These are phyloP conservation scores for Microcebus tavaratra DNA, from an alignment of 2,113 vertebrate genomes.

Conservation along the genomic window DNA sequence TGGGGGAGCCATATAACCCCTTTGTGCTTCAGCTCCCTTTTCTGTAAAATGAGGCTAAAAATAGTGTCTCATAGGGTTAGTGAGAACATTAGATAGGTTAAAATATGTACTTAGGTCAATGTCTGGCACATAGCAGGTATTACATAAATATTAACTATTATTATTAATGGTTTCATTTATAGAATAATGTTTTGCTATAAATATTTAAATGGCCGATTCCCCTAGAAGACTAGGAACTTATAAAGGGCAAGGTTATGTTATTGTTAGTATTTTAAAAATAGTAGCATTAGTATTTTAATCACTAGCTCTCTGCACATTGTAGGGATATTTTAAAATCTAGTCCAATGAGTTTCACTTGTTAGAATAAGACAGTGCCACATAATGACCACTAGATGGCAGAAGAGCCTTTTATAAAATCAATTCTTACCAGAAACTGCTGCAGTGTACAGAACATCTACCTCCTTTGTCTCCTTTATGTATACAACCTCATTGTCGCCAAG, in stretches of 20 bases:
- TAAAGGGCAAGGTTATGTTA: neutral
- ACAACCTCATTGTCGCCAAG: neutral
- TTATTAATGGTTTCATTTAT: conserved; percentile 10
- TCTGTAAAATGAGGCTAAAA: neutral
- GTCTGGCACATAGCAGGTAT: neutral
- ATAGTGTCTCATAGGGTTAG: neutral
- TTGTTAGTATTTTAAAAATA: neutral
- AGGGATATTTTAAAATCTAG: conserved; percentile 10
- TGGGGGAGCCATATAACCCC: neutral
- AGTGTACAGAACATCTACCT: neutral
- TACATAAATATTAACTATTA: conserved; percentile 17
- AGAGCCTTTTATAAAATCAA: conserved; percentile 66
- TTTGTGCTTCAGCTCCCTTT: neutral
- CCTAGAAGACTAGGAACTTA: neutral
- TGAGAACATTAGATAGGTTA: neutral
- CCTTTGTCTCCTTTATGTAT: conserved; percentile 67
- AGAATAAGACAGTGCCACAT: conserved; percentile 31
- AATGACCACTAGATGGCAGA: conserved; percentile 82
- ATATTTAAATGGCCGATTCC: neutral
- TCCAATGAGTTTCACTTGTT: neutral
- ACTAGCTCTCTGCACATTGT: neutral
- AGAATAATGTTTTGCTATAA: neutral
- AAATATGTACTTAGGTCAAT: neutral
- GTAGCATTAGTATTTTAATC: conserved; percentile 33
- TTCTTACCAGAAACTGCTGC: neutral